phyloP scores from a whole-genome alignment of 2,113 vertebrate species.

The Dasypus novemcinctus region DNA sequence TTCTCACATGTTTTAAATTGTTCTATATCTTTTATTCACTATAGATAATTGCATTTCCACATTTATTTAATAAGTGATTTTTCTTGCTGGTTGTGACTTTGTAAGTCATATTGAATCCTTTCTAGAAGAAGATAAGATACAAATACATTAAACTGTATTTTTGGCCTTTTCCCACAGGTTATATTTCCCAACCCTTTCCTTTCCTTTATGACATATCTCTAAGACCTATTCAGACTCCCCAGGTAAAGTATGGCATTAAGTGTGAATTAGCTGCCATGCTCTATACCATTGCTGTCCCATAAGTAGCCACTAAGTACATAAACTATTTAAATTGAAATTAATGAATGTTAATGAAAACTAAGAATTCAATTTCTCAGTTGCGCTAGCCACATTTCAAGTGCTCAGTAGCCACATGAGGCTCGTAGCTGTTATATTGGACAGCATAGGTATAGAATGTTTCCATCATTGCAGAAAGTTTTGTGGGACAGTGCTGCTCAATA shows the following conservation, averaged over 20 bases:
- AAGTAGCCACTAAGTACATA: background rate
- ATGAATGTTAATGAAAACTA: background rate
- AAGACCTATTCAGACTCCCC: background rate
- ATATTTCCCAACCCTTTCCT: background rate
- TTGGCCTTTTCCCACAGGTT: background rate
- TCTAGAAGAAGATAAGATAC: background rate
- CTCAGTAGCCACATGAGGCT: no score
- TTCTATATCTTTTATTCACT: background rate
- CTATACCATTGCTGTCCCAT: background rate
- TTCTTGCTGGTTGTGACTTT: background rate
- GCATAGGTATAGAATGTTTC: background rate
- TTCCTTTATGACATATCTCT: background rate
- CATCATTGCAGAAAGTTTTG: background rate
- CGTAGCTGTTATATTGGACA: background rate
- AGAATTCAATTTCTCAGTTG: background rate
- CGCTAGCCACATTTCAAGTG: background rate
- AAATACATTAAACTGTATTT: background rate
- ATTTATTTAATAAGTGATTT: slow-evolving; percentile 1
- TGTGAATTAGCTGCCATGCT: background rate
- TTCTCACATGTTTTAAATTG: background rate
- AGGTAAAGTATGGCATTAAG: background rate
- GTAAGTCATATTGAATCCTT: background rate
- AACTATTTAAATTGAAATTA: background rate
- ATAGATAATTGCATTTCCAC: background rate
- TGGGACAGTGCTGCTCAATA: background rate